A percentile compares a stretch with the other conserved stretches of the same genome.
Evolutionary conservation across 2,113 vertebrate species (phyloP).

Genomic region (Chaenogobius annularis): DNA sequence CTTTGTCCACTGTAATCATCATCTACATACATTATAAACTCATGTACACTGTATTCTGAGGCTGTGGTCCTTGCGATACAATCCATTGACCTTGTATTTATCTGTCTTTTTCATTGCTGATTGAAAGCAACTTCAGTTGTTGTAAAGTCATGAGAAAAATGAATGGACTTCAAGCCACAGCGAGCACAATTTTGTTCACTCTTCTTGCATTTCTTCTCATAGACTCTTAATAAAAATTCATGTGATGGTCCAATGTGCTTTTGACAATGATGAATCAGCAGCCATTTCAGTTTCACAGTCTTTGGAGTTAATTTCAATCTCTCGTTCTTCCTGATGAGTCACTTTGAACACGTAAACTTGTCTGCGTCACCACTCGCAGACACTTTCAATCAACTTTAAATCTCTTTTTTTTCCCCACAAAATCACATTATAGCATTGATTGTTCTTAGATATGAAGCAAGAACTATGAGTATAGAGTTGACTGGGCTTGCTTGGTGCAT

Average conservation of each 20-base stretch:
- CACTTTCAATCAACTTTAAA: slow-evolving; percentile 45
- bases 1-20: no score
- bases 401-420: slow-evolving; percentile 32
- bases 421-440: slow-evolving; percentile 52
- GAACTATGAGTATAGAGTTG: slow-evolving; percentile 1
- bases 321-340: slow-evolving; percentile 33
- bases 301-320: slow-evolving; percentile 6
- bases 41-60: no score
- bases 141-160: slow-evolving; percentile 2
- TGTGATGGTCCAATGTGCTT: slow-evolving; percentile 18
- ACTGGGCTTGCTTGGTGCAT: neutral
- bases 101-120: neutral
- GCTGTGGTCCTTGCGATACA: no score
- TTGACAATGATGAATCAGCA: slow-evolving; percentile 35
- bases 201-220: neutral
- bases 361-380: slow-evolving; percentile 34
- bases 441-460: slow-evolving; percentile 33
- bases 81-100: no score
- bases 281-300: neutral
- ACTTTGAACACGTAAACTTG: slow-evolving; percentile 43
- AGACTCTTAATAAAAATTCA: neutral
- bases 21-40: no score
- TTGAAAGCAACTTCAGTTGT: slow-evolving; percentile 36
- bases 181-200: slow-evolving; percentile 42
- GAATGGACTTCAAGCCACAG: slow-evolving; percentile 35